Conservation (phyloP, 2,113 vertebrate genomes). For the Diadophis punctatus region DNA sequence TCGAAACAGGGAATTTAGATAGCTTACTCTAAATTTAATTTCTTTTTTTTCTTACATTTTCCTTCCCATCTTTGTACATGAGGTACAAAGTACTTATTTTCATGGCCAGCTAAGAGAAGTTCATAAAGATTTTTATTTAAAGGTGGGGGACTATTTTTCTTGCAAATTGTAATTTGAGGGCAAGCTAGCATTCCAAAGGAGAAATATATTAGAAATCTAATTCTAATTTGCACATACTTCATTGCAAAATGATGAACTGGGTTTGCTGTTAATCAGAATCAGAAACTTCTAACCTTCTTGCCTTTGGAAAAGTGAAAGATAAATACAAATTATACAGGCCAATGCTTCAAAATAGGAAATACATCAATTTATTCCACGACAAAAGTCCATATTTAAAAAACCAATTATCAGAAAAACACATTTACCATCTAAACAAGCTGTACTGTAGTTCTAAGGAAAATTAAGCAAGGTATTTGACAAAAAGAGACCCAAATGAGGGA, state of each 20-base stretch:
- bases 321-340: not conserved
- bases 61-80: not conserved
- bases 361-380: not conserved
- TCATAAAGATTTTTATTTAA: not conserved
- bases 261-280: not conserved
- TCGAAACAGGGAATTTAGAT: not conserved
- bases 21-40: not conserved
- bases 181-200: not conserved
- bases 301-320: not conserved
- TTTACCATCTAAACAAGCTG: not conserved
- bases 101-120: not conserved
- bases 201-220: not conserved
- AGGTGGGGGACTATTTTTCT: not conserved
- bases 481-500: not conserved
- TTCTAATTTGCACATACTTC: not conserved
- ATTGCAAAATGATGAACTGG: not conserved
- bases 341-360: not conserved
- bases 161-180: not conserved
- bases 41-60: not conserved
- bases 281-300: not conserved
- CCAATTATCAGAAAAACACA: not conserved
- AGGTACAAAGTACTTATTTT: not conserved
- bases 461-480: not conserved
- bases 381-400: not conserved
- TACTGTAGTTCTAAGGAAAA: not conserved